Conservation (phyloP, 1,140 invertebrate genomes). For the Sitophilus oryzae region DNA sequence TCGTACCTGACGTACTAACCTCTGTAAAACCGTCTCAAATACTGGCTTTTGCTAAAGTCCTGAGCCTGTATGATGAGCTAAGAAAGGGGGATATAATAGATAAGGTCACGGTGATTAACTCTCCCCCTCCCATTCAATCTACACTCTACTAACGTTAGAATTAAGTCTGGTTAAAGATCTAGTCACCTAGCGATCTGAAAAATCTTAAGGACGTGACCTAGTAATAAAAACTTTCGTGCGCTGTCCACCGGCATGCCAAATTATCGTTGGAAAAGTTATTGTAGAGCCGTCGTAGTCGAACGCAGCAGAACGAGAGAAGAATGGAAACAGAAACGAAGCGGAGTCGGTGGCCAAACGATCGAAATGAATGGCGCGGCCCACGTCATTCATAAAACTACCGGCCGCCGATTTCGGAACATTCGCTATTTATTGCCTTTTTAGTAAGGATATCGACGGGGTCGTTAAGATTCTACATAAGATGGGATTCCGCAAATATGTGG, state of each 20-base stretch:
- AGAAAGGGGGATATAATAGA: no score
- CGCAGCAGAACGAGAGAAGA: neutral
- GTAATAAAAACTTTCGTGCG: conserved; percentile 3
- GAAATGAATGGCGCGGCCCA: conserved; percentile 8
- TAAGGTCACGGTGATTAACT: no score
- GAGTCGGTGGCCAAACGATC: neutral
- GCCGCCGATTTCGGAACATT: neutral
- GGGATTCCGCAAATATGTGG: no score
- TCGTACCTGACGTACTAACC: no score
- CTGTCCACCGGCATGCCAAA: neutral
- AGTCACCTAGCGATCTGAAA: neutral
- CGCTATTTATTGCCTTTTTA: no score
- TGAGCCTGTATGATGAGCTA: no score
- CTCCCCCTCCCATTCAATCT: no score
- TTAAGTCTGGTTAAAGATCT: neutral
- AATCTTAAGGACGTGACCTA: neutral
- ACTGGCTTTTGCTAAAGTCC: no score
- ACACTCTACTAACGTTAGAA: no score
- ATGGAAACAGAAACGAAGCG: conserved; percentile 1
- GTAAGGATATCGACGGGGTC: no score
- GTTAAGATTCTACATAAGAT: no score
- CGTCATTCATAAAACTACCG: conserved; percentile 1
- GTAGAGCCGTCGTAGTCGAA: neutral
- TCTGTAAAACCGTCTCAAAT: no score
- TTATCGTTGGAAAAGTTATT: conserved; percentile 1